Base-by-base conservation (phyloP, 1,140 invertebrate species). In the Bradysia coprophila region DNA sequence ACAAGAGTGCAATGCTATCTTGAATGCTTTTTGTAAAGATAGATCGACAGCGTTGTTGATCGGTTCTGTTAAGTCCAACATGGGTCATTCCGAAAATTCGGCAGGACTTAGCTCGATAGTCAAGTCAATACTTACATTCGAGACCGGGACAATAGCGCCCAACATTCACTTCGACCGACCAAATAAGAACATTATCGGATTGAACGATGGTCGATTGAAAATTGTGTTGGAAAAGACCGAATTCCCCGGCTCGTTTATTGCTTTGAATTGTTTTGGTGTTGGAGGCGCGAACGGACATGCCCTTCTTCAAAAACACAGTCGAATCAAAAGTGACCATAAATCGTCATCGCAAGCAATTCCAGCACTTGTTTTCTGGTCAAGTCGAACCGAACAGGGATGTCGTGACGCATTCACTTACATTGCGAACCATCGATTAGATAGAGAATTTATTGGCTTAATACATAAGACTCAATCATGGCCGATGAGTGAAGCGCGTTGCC, bases 221-320 rank as follows among this genome's bases (percentile, higher is more conserved):
- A 63, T 70, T 8, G 68, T 78, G 2, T 68, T 67, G 0, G 68
- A 79, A 39, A 69, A 69, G 43, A 74, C 63, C 1, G 61, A 63
- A 0, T 76, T 75, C 67, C 55, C 67, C 38, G 66, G 70, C 21
- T 71, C 62, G 11, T 53, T 66, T 52, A 49, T 75, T 58, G 63
- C 61, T n/a, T 58, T 84, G 19, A 85, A 81, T 62, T 81, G 75
- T 41, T 85, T 84, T 61, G 81, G 81, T 2, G 84, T 84, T 55
- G 81, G 81, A 43, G 81, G 80, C 19, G 73, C 78, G 23, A 85
- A 85, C 57, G 78, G 76, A 16, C 80, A 84, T 56, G 65, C 73
- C 1, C 52, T 85, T 3, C 49, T 84, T 1, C 69, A 71, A 51
- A n/a, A n/a, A n/a, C n/a, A n/a, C n/a, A n/a, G n/a, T n/a, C n/a